Conservation (phyloP, 2,797 vertebrate genomes). For the Xyrichtys novacula region DNA sequence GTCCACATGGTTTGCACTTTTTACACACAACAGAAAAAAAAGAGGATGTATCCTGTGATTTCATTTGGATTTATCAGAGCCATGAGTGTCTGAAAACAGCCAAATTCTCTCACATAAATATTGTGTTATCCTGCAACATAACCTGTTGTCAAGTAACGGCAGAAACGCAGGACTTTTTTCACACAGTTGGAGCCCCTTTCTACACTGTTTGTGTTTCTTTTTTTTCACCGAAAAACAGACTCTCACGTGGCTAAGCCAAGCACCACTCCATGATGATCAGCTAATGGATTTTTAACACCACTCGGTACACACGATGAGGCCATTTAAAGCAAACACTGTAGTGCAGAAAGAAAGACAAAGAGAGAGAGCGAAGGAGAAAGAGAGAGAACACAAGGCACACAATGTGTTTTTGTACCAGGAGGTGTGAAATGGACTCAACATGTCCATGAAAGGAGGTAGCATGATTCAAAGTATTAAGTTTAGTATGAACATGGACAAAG, state of each 20-base stretch:
- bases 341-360: neutral
- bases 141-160: neutral
- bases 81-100: neutral
- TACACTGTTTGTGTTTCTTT: conserved; percentile 5
- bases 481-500: conserved; percentile 1
- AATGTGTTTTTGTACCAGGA: neutral
- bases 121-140: neutral
- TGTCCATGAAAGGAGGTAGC: conserved; percentile 10
- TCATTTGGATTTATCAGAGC: neutral
- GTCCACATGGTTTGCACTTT: neutral
- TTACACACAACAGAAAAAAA: neutral
- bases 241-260: conserved; percentile 6
- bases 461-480: no score
- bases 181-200: neutral
- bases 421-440: neutral
- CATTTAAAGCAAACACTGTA: conserved; percentile 29
- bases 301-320: conserved; percentile 7
- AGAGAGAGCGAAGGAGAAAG: neutral
- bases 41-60: neutral
- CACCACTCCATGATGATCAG: conserved; percentile 29
- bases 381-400: neutral
- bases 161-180: neutral
- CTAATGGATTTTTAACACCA: conserved; percentile 38
- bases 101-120: neutral
- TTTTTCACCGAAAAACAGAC: neutral